These are phyloP conservation scores for Spizella passerina DNA, from an alignment of 2,797 vertebrate genomes.

Conservation along the genomic window DNA sequence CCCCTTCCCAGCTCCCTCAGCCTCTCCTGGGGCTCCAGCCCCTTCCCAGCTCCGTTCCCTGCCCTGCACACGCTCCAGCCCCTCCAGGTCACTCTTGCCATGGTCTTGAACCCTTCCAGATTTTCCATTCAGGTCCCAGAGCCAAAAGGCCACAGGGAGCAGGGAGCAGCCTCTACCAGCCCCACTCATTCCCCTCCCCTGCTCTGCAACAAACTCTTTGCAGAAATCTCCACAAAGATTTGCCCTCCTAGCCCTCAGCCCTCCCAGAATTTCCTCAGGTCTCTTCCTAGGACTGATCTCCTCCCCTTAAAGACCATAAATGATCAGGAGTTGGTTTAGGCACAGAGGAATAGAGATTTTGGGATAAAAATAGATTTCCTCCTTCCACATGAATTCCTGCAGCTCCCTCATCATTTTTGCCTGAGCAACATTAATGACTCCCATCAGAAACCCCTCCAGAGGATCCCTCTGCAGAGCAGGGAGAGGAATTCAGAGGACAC, in stretches of 20 bases:
- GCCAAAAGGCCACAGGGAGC: background rate
- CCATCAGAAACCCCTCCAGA: background rate
- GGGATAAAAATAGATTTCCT: background rate
- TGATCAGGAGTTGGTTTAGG: background rate
- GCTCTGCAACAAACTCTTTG: background rate
- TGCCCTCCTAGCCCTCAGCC: background rate
- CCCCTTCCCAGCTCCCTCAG: background rate
- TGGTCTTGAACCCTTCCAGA: background rate
- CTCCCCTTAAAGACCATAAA: background rate
- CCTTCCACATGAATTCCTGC: background rate
- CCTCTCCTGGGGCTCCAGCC: background rate
- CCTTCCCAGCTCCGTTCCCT: background rate
- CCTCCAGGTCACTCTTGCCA: background rate
- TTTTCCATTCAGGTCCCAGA: background rate
- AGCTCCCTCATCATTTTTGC: background rate
- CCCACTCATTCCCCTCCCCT: background rate
- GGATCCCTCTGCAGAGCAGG: background rate
- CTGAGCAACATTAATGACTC: background rate
- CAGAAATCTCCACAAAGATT: background rate
- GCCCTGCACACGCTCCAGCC: accelerated
- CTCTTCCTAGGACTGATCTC: background rate
- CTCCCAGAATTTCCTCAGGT: background rate
- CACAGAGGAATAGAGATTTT: background rate
- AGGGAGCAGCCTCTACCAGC: background rate
- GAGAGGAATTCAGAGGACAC: background rate